Evolutionary conservation across 2,888 invertebrate genomes (phyloP), one percentile per base, ranked within the genome.

Genomic region (Agrochola circellaris): DNA sequence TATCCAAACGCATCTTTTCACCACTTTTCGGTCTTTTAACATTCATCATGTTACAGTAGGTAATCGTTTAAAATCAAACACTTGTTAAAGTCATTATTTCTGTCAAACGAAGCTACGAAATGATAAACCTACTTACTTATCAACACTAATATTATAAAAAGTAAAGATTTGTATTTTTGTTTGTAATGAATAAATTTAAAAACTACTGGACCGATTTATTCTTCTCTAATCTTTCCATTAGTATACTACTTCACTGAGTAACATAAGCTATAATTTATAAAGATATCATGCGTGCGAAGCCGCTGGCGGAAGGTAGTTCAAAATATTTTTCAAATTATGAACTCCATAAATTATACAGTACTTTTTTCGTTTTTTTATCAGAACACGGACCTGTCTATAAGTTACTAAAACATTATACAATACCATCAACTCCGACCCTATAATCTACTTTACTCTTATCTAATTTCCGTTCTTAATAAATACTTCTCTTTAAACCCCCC

Each of bases 391-490:
- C 5, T 17, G 26, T 30, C 30, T 23, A 2, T 30, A 62, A 11
- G 2, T 26, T 26, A 8, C 30, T 20, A 15, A 17, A 5, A 38
- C 0, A 30, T 42, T 30, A 73, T 30, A 62, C 6, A 73, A 45
- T 48, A 9, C 26, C 34, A 45, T 26, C 6, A 56, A 56, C 11
- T 45, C 45, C 9, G 0, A n/a, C 1, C 8, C 7, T 20, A 5
- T 56, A 79, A 69, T 78, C 61, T 48, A n/a, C 48, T 42, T 26
- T 54, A 3, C 34, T 26, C 1, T 0, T n/a, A 58, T 38, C 23
- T 71, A 30, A 60, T 82, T 75, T 69, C 23, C 60, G 51, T 23
- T 51, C 20, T 17, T 17, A 45, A 60, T 48, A 68, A 76, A 42
- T 58, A 51, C 2, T 38, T 54, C 4, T 30, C 30, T 74, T 38